These are phyloP conservation scores for Biston betularia DNA, from an alignment of 2,888 invertebrate species.

Conservation along the genomic window DNA sequence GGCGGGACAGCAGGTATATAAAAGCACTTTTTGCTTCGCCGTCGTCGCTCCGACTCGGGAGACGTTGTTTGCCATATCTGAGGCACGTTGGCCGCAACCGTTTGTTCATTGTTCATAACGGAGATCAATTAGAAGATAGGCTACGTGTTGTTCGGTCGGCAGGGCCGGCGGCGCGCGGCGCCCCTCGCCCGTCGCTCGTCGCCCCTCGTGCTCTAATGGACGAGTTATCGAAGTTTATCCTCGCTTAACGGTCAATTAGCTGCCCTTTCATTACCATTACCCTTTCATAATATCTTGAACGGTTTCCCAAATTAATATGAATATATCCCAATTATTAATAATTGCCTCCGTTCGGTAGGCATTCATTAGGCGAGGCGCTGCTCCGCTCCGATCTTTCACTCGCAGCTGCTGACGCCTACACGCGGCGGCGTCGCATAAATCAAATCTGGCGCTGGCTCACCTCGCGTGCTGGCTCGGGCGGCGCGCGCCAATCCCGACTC, in stretches of 20 bases:
- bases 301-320: conserved; percentile 18
- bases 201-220: conserved; percentile 3
- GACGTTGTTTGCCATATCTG: too few relatives aligned
- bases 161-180: not conserved
- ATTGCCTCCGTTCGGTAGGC: not conserved
- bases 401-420: conserved; percentile 15
- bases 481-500: not conserved
- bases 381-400: conserved; percentile 15
- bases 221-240: conserved; percentile 16
- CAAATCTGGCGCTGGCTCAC: conserved; percentile 8
- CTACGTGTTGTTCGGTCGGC: conserved; percentile 8
- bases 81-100: not conserved
- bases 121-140: not conserved
- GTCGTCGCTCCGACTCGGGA: too few relatives aligned
- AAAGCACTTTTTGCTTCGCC: too few relatives aligned
- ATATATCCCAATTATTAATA: conserved; percentile 20
- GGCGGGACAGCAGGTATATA: too few relatives aligned
- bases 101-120: too few relatives aligned
- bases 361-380: conserved; percentile 12
- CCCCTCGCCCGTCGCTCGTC: conserved; percentile 1
- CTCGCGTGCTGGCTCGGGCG: not conserved
- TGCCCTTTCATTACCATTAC: conserved; percentile 19
- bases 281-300: conserved; percentile 24
- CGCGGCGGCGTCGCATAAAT: conserved; percentile 19
- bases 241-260: conserved; percentile 24